Evolutionary conservation across 1,140 invertebrate species (phyloP), one percentile per base, ranked within the genome.

Genomic region (Drosophila albomicans): DNA sequence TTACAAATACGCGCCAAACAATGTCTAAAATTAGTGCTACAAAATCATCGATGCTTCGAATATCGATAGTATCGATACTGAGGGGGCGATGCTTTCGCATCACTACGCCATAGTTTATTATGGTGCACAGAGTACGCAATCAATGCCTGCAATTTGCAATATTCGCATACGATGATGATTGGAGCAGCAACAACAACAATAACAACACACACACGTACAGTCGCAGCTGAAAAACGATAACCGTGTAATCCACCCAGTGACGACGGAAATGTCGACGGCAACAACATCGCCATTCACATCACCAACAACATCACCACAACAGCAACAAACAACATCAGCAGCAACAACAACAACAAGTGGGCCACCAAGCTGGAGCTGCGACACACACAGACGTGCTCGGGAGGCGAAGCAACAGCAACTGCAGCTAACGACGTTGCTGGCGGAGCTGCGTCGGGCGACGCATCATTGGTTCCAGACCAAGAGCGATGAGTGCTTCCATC

Each of bases 401-500:
- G 69, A 78, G 32, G 43, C 56, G 8, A 62, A 81, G 10, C 82
- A 79, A 46, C 81, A 85, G 56, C 81, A 84, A 48, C 58, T 74
- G 8, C 68, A 48, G 28, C 52, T 70, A 8, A 64, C 51, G 1
- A 81, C 71, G 2, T 57, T 87, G 7, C 49, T 70, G 8, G 49
- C 66, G 30, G 82, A 87, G n/a, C 35, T 86, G 30, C 43, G 75
- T 10, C 61, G 57, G 11, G 65, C 72, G 4, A 82, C 79, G 8
- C 67, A 63, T n/a, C 78, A 67, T n/a, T 86, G 82, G 82, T 82
- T 86, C 4, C 82, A 70, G 13, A 30, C 61, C 15, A 79, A 82
- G 1, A 73, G 63, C 5, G 49, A 67, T 11, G 72, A 81, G 7
- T 51, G 71, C 15, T 56, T 79, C 11, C 78, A 87, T 46, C 8